Evolutionary conservation across 1,140 invertebrate genomes (phyloP).

Genomic region (Listronotus oregonensis): DNA sequence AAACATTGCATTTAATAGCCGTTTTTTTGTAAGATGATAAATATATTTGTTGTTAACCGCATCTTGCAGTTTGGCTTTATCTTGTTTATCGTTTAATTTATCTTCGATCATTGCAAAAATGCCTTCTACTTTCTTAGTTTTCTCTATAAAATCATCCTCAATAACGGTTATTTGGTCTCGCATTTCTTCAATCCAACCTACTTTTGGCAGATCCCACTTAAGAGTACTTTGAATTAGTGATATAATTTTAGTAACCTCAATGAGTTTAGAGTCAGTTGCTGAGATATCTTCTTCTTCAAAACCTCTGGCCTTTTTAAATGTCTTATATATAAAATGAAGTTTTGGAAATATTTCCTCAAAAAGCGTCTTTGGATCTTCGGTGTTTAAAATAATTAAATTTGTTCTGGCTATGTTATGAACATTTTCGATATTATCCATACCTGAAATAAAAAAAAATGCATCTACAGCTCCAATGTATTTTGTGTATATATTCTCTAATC

Average conservation of each 20-base stretch:
- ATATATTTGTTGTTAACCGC: not conserved
- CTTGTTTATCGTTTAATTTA: not conserved
- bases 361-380: not conserved
- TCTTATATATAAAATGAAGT: not conserved
- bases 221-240: not conserved
- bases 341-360: constrained; percentile 1
- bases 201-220: constrained; percentile 1
- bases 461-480: no score
- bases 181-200: constrained; percentile 4
- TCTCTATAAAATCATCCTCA: not conserved
- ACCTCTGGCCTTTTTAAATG: not conserved
- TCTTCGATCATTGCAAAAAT: not conserved
- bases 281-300: not conserved
- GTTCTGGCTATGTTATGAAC: not conserved
- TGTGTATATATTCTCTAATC: no score
- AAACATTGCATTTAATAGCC: not conserved
- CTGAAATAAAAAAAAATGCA: not conserved
- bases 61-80: not conserved
- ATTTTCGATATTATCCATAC: not conserved
- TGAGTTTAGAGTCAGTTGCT: not conserved
- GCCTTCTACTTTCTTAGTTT: not conserved
- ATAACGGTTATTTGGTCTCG: not conserved
- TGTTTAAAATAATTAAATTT: not conserved
- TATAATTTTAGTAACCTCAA: not conserved
- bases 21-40: not conserved